phyloP scores from a whole-genome alignment of 92 coral and sea anemone genomes.

The Phenganax stokvisi region DNA sequence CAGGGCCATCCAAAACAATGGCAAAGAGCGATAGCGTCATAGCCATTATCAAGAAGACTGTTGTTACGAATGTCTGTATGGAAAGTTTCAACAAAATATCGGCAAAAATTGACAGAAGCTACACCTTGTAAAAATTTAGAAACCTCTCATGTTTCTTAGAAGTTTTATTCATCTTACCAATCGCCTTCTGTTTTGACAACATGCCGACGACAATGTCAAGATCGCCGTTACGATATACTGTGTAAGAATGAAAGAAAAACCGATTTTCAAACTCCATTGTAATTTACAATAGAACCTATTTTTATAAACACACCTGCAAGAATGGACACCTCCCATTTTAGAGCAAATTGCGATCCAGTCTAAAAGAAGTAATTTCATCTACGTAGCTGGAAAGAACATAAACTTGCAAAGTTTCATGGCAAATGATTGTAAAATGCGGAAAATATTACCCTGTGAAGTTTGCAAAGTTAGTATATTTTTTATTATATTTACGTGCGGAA shows the following conservation, averaged over 20 bases:
- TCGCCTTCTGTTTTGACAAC: conserved; percentile 23
- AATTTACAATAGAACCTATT: not conserved
- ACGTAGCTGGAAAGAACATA: too few species aligned
- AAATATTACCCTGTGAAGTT: too few species aligned
- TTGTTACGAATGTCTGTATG: conserved; percentile 21
- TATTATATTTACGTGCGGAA: too few species aligned
- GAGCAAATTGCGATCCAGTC: too few species aligned
- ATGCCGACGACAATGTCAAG: conserved; percentile 20
- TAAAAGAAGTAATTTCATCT: too few species aligned
- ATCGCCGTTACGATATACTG: conserved; percentile 23
- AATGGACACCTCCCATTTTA: too few species aligned
- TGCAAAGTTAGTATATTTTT: too few species aligned
- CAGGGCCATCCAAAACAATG: conserved; percentile 31
- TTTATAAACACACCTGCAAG: not conserved
- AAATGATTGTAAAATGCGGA: too few species aligned
- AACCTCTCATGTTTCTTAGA: not conserved
- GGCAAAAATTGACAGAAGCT: not conserved
- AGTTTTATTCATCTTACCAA: conserved; percentile 17
- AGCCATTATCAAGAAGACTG: not conserved
- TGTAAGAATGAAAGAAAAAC: not conserved
- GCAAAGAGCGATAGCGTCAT: conserved; percentile 30
- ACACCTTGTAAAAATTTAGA: not conserved
- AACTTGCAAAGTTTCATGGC: too few species aligned
- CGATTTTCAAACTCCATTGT: not conserved
- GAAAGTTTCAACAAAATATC: not conserved